phyloP scores from a whole-genome alignment of 1,140 invertebrate species.

The Limonius californicus region DNA sequence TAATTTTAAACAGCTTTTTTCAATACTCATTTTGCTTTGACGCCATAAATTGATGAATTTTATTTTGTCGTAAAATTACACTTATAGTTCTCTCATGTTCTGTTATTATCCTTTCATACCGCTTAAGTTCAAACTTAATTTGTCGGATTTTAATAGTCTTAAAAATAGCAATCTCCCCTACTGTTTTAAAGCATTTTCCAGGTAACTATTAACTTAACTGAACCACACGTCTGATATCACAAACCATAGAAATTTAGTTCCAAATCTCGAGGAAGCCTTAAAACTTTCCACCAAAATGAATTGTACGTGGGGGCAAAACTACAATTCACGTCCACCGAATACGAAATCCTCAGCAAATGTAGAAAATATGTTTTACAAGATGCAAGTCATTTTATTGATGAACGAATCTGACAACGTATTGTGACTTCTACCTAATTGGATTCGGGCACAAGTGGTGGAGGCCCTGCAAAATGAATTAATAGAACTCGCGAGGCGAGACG shows the following conservation, averaged over 20 bases:
- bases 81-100: too few relatives aligned
- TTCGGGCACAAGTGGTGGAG: constrained; percentile 17
- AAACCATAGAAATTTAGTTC: too few relatives aligned
- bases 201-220: too few relatives aligned
- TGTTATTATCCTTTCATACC: too few relatives aligned
- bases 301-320: constrained; percentile 22
- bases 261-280: too few relatives aligned
- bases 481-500: constrained; percentile 27
- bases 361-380: constrained; percentile 31
- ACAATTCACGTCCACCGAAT: constrained; percentile 20
- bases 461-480: constrained; percentile 29
- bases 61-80: background rate
- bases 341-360: constrained; percentile 27
- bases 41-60: background rate
- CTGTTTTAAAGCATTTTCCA: too few relatives aligned
- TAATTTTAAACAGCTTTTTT: constrained; percentile 9
- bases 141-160: too few relatives aligned
- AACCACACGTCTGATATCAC: too few relatives aligned
- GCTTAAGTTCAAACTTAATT: too few relatives aligned
- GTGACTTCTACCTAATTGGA: constrained; percentile 32
- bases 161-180: too few relatives aligned
- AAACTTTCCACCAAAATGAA: too few relatives aligned
- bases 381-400: constrained; percentile 35
- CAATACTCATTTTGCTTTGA: background rate
- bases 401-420: constrained; percentile 30